Evolutionary conservation across 2,888 invertebrate species (phyloP), one percentile per base, ranked within the genome.

Genomic region (Cataglyphis altisquamis): DNA sequence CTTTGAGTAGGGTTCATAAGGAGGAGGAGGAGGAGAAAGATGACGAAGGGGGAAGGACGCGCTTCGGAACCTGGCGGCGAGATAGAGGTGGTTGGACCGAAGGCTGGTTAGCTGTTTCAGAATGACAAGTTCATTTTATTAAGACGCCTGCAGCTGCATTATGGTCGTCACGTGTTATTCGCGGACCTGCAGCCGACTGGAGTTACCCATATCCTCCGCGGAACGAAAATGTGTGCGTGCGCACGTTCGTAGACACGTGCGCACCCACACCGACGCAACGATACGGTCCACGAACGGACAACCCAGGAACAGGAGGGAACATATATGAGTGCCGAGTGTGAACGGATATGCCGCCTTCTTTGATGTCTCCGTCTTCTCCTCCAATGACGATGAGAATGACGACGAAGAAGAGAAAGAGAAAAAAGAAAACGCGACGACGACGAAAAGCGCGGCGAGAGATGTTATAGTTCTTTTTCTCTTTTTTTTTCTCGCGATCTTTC

Each of bases 341-440:
- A 94, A 94, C 94, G 94, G 94, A 94, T 94, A 93, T 93, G 94
- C 93, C 93, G 93, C 92, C 84, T 92, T 91, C 94, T 94, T 94
- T 94, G 94, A 94, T 94, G 92, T 94, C 91, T 90, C 91, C 89
- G 86, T 89, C 82, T 74, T 57, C 84, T 84, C 82, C 78, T 39
- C 32, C 60, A 57, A 64, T 68, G 36, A 60, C 57, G 62, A 64
- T 80, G 83, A 88, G 63, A 57, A 78, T 36, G 66, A 70, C 64
- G 64, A 83, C 52, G 82, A 74, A 48, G 68, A 83, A 12, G 81
- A 84, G 45, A 18, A 75, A 52, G 36, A 39, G 21, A 60, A 70
- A 52, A 57, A 63, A 70, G 70, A 72, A 39, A 66, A 36, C 21
- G 66, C 12, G 29, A 75, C 29, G 70, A 72, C 74, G 77, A 85